Evolutionary conservation across 2,113 vertebrate genomes (phyloP).

Genomic region (Nestor notabilis): DNA sequence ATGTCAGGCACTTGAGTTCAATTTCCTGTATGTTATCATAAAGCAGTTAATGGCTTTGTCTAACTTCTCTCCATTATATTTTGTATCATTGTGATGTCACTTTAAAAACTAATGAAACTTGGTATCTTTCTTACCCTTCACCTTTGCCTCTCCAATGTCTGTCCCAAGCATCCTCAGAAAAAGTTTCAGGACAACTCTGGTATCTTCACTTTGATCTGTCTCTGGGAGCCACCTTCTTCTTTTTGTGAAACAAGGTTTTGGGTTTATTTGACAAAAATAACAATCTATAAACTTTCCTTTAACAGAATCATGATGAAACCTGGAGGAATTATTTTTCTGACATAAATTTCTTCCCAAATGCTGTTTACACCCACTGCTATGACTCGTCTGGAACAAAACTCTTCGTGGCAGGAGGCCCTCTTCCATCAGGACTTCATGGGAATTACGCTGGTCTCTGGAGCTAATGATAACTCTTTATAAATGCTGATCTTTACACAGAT

Average conservation of each 20-base stretch:
- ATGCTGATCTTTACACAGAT: conserved; percentile 71
- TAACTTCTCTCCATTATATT: background rate
- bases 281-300: conserved; percentile 14
- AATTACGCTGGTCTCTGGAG: conserved; percentile 98
- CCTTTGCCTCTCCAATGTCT: accelerated
- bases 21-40: background rate
- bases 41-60: background rate
- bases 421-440: conserved; percentile 96
- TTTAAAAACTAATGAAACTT: background rate
- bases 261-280: background rate
- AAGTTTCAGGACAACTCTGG: background rate
- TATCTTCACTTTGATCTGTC: background rate
- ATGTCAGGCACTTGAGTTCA: background rate
- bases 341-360: conserved; percentile 95
- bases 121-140: background rate
- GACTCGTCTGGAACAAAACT: conserved; percentile 97
- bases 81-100: background rate
- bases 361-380: conserved; percentile 99
- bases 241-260: background rate
- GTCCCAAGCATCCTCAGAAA: background rate
- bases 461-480: conserved; percentile 76
- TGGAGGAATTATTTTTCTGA: conserved; percentile 99
- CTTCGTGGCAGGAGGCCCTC: conserved; percentile 96
- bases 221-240: background rate
- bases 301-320: conserved; percentile 95